Base-by-base conservation (phyloP, 2,888 invertebrate genomes). In the Laspeyria flexula region DNA sequence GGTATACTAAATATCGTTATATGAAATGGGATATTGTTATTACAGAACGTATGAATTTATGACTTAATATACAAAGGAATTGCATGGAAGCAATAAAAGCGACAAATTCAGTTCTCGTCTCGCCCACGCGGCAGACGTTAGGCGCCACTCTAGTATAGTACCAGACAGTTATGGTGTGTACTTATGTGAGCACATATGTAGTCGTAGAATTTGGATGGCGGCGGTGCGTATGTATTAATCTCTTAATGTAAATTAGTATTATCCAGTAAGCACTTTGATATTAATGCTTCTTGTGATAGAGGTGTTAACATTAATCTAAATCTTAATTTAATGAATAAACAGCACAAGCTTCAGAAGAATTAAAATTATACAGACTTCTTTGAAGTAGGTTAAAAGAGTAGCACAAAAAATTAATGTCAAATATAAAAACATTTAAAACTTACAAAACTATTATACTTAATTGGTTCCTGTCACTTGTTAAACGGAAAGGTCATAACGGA, bases 121-220 rank as follows among this genome's bases (percentile, higher is more conserved):
- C 88, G 81, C 89, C 88, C 82, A 88, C 88, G 82, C 82, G 71
- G 62, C 86, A 87, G 88, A 89, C 88, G 83, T 79, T 65, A 83
- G 90, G 86, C 88, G 88, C 88, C 88, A 71, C 73, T 10, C 21
- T 42, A 37, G 31, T 29, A 77, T 80, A 68, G 71, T 56, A 65
- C 48, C 52, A 54, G 49, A 60, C 61, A 60, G 59, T 57, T 42
- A 52, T 52, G 43, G 41, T 55, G 35, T 16, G 43, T 53, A 60
- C 35, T 31, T 41, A 34, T 21, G 7, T 1, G 5, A 6, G 7
- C 25, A 25, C 7, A 42, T 47, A 30, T 46, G 33, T 51, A 55
- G 43, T 38, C 56, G 52, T 63, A 63, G 40, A 61, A 56, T 42
- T 59, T 50, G 25, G 55, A 44, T 61, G 33, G 55, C 39, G 35